Evolutionary conservation across 2,888 invertebrate genomes (phyloP), one percentile per base, ranked within the genome.

Genomic region (Leptopilina drosophilae): DNA sequence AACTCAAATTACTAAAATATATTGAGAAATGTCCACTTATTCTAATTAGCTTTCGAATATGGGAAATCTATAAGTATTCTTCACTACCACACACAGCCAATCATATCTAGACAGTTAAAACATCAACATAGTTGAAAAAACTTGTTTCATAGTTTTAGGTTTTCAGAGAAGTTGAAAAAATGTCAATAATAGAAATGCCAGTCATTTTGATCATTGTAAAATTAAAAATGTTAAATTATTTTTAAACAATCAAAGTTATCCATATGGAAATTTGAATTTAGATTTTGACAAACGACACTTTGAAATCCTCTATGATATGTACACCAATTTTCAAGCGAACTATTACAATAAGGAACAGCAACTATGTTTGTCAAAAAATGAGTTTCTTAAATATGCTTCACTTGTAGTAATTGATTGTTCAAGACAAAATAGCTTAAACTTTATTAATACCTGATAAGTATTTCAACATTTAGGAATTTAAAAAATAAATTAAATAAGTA

Each of bases 221-320:
- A 59, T 59, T 59, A 59, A 15, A 59, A 59, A 59, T 59, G n/a
- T 59, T n/a, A 59, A 59, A 59, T n/a, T 59, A 59, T 59, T 59
- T n/a, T n/a, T 59, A 59, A 59, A 59, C 6, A 59, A 59, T n/a
- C 59, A 59, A 15, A 59, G 59, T 15, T 59, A 59, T 6, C 59
- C 59, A 7, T 59, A 59, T 59, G 15, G 59, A n/a, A 59, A 59
- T 59, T n/a, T 59, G n/a, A 59, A 59, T n/a, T 15, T 59, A n/a
- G 59, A 59, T n/a, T n/a, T 59, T 14, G 59, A 59, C 15, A 59
- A n/a, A 15, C 14, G 15, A n/a, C 59, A 59, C n/a, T 59, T 15
- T 15, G 59, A 15, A n/a, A 6, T 59, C 6, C 59, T 59, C 7
- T 59, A 59, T 59, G 59, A 59, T n/a, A 59, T 59, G 59, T 59